phyloP scores from a whole-genome alignment of 2,888 invertebrate species.

The Keiferia lycopersicella region DNA sequence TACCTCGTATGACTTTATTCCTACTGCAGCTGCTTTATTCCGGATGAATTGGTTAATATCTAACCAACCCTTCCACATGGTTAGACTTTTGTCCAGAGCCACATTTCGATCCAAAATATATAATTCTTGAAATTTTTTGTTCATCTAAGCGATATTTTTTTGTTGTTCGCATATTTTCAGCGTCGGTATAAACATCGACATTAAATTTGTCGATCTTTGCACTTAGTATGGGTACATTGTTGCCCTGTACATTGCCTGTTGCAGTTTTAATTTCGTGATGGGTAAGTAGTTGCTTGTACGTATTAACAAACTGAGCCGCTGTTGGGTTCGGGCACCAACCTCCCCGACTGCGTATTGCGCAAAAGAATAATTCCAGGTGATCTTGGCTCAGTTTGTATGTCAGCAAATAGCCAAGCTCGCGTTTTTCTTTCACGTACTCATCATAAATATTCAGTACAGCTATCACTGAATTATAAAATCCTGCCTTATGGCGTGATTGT shows the following conservation, averaged over 20 bases:
- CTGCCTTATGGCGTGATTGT: conserved; percentile 1
- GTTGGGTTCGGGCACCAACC: conserved; percentile 31
- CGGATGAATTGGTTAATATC: conserved; percentile 7
- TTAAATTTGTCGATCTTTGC: conserved; percentile 29
- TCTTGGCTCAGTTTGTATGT: conserved; percentile 31
- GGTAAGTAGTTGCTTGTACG: conserved; percentile 28
- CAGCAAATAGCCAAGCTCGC: conserved; percentile 18
- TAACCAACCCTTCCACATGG: conserved; percentile 9
- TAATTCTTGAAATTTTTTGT: neutral
- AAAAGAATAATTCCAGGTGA: conserved; percentile 30
- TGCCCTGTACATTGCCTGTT: no score
- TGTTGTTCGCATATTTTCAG: conserved; percentile 27
- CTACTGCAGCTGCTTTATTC: neutral
- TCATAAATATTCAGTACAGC: conserved; percentile 8
- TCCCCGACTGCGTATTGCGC: conserved; percentile 29
- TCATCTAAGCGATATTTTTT: conserved; percentile 21
- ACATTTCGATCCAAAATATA: neutral
- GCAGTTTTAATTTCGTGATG: neutral
- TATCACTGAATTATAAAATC: conserved; percentile 19
- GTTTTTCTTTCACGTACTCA: conserved; percentile 17
- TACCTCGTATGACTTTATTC: neutral
- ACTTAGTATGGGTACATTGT: no score
- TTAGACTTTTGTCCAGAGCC: conserved; percentile 13
- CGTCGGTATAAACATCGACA: conserved; percentile 25
- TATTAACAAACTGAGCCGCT: conserved; percentile 30